Base-by-base conservation (phyloP, 2,113 vertebrate species). In the Perca schrenkii region DNA sequence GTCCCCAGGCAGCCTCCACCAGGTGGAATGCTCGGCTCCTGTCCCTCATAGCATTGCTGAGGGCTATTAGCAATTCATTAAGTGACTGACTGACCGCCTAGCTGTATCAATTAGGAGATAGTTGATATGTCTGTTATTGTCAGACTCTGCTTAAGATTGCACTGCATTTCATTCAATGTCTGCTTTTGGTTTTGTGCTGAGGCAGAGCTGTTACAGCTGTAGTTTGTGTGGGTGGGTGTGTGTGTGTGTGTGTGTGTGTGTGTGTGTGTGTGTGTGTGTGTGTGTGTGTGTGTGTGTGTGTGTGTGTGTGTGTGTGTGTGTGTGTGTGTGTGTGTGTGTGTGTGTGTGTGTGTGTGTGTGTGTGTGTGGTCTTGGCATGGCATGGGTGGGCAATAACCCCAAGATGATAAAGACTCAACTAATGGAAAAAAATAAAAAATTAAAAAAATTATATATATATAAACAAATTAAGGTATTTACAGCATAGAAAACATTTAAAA, bases 31-130 rank as follows among this genome's bases (percentile, higher is more conserved):
- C 86, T 88, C 76, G 82, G 88, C 76, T 90, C 78, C 90, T 86
- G 88, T 93, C 93, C 90, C 81, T 91, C 89, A 86, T 52, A 60
- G 81, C 91, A 90, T 88, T 85, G 91, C 91, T 89, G 79, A 91
- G 88, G 86, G 89, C 89, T 90, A 92, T 93, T 94, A 92, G 87
- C 88, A 84, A 91, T 93, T 94, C 88, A 93, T 94, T 93, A 91
- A 91, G 88, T 88, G 85, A 84, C 77, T 85, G 88, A 91, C 91
- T 76, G 90, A 82, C 87, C 34, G 56, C 84, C 87, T 83, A 22
- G 88, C 91, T 85, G 81, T 88, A 90, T 95, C 94, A 95, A 95
- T 95, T 95, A 95, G 93, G 87, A 77, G 91, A 95, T 95, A 91
- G 91, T 91, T 93, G 89, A 91, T 92, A 94, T 94, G 87, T 93